Evolutionary conservation across 2,888 invertebrate species (phyloP).

Genomic region (Teinopalpus imperialis): DNA sequence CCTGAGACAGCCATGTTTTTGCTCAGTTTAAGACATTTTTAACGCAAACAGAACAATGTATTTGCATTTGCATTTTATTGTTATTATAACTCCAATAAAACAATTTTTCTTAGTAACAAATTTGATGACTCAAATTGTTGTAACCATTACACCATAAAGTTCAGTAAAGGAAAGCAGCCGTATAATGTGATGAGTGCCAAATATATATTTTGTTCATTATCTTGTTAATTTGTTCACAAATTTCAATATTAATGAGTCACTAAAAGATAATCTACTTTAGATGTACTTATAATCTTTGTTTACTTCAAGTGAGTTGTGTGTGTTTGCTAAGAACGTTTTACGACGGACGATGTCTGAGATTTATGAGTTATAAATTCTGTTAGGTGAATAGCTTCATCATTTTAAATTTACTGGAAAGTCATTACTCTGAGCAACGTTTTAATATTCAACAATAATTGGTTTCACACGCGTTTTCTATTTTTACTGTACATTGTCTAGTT

Average conservation of each 20-base stretch:
- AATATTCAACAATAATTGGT: constrained; percentile 4
- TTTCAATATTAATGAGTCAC: constrained; percentile 1
- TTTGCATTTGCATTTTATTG: no score
- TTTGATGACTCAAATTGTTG: no score
- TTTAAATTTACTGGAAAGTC: constrained; percentile 21
- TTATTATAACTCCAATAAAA: no score
- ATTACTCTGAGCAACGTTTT: constrained; percentile 14
- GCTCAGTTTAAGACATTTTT: no score
- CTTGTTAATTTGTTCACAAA: constrained; percentile 2
- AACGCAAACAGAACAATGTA: no score
- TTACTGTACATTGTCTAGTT: background rate
- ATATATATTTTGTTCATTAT: no score
- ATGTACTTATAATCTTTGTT: constrained; percentile 19
- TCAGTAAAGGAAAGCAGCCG: no score
- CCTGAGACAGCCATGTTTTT: no score
- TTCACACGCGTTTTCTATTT: background rate
- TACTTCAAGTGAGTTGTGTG: constrained; percentile 13
- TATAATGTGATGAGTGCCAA: no score
- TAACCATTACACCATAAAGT: no score
- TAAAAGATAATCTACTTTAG: constrained; percentile 4
- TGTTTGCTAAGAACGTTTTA: constrained; percentile 18
- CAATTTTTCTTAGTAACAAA: no score
- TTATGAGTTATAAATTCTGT: constrained; percentile 24
- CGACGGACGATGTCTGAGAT: constrained; percentile 19
- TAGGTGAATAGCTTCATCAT: constrained; percentile 22